phyloP scores from a whole-genome alignment of 2,888 invertebrate species.

The Diarsia brunnea region DNA sequence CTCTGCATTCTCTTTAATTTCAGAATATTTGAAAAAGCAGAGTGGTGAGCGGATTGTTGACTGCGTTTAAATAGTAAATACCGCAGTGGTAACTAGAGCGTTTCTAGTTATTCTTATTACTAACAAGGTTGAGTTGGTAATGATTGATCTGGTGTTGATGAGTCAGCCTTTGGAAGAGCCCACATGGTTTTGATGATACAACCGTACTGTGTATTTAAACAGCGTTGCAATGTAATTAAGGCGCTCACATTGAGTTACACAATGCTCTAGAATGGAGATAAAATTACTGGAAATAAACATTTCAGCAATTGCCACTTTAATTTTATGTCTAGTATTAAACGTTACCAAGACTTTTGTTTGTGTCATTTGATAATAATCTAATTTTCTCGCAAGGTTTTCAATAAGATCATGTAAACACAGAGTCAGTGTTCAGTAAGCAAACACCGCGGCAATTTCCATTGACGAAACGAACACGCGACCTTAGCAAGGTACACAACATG shows the following conservation, averaged over 20 bases:
- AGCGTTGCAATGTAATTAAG: conserved; percentile 39
- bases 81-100: neutral
- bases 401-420: conserved; percentile 62
- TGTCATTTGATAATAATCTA: conserved; percentile 44
- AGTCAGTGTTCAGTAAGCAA: conserved; percentile 59
- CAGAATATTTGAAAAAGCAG: neutral
- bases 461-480: conserved; percentile 63
- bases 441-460: conserved; percentile 70
- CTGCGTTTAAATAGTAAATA: neutral
- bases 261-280: conserved; percentile 30
- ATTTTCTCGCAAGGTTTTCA: conserved; percentile 51
- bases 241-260: conserved; percentile 33
- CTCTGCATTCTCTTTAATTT: conserved; percentile 28
- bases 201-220: conserved; percentile 24
- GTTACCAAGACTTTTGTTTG: conserved; percentile 12
- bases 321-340: conserved; percentile 19
- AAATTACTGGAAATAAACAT: conserved; percentile 24
- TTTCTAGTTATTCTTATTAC: conserved; percentile 30
- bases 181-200: conserved; percentile 46
- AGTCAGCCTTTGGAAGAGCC: conserved; percentile 27
- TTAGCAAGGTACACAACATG: conserved; percentile 31
- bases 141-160: conserved; percentile 43
- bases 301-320: conserved; percentile 38
- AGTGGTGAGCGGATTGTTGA: neutral
- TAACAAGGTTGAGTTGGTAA: conserved; percentile 38